Evolutionary conservation across 2,888 invertebrate species (phyloP).

Genomic region (Isoperla grammatica): DNA sequence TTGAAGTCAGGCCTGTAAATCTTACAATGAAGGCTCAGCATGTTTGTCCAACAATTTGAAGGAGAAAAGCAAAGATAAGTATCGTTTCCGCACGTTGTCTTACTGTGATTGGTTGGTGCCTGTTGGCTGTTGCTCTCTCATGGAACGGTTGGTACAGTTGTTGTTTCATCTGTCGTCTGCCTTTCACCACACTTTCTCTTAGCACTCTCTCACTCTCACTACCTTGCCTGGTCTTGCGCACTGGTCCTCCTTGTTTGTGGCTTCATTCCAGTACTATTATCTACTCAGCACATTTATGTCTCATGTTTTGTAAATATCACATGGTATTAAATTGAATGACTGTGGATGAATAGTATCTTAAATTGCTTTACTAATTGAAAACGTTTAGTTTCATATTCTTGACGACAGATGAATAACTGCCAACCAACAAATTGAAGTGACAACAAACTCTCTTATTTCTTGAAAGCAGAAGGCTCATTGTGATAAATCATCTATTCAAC

Average conservation of each 20-base stretch:
- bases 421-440: background rate
- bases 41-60: too few relatives aligned
- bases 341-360: too few relatives aligned
- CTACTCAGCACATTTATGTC: slow-evolving; percentile 16
- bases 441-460: background rate
- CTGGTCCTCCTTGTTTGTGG: slow-evolving; percentile 3
- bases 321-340: too few relatives aligned
- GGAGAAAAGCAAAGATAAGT: too few relatives aligned
- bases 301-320: background rate
- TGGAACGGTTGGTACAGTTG: slow-evolving; percentile 24
- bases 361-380: slow-evolving; percentile 7
- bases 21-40: too few relatives aligned
- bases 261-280: slow-evolving; percentile 12
- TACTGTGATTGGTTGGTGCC: slow-evolving; percentile 47
- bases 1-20: too few relatives aligned
- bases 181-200: slow-evolving; percentile 45
- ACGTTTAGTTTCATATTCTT: slow-evolving; percentile 3
- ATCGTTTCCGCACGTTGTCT: slow-evolving; percentile 38
- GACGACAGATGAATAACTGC: slow-evolving; percentile 27
- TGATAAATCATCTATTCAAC: too few relatives aligned
- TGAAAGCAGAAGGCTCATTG: background rate
- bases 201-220: slow-evolving; percentile 38
- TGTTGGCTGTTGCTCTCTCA: slow-evolving; percentile 38
- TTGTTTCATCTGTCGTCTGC: slow-evolving; percentile 39
- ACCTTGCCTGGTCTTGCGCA: slow-evolving; percentile 7